These are phyloP conservation scores for Heliconius himera DNA, from an alignment of 1,140 invertebrate genomes.

Conservation along the genomic window DNA sequence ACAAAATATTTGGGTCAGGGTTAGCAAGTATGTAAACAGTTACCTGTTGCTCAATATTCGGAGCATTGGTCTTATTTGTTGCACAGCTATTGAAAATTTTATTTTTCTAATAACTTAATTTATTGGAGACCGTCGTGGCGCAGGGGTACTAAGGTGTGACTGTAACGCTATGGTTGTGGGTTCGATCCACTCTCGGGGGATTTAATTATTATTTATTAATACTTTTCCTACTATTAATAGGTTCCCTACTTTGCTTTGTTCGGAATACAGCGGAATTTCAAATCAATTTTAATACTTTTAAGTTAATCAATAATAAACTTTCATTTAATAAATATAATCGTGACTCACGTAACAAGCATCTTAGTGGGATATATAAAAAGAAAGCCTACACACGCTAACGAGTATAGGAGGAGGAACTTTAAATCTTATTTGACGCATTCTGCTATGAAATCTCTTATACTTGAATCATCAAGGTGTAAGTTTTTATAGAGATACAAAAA, in stretches of 20 bases:
- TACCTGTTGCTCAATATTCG: constrained; percentile 40
- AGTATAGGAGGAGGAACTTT: not conserved
- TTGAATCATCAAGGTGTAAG: constrained; percentile 45
- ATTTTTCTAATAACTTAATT: not conserved
- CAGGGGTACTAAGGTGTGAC: no score
- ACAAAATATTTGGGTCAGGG: constrained; percentile 41
- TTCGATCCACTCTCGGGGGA: no score
- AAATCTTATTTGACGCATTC: not conserved
- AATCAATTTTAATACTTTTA: no score
- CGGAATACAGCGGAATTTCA: not conserved
- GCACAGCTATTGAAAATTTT: not conserved
- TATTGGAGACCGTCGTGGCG: no score
- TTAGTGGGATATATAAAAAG: not conserved
- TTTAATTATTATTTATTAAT: no score
- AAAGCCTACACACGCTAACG: constrained; percentile 1
- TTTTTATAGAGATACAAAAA: constrained; percentile 35
- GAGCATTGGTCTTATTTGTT: constrained; percentile 19
- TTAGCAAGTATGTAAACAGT: constrained; percentile 33
- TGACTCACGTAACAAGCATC: not conserved
- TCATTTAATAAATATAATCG: not conserved
- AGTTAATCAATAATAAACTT: not conserved
- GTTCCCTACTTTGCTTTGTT: not conserved
- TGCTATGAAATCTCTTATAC: constrained; percentile 31
- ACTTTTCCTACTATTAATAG: not conserved
- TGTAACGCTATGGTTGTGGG: no score